phyloP scores from a whole-genome alignment of 2,797 vertebrate genomes.

The Diceros bicornis region DNA sequence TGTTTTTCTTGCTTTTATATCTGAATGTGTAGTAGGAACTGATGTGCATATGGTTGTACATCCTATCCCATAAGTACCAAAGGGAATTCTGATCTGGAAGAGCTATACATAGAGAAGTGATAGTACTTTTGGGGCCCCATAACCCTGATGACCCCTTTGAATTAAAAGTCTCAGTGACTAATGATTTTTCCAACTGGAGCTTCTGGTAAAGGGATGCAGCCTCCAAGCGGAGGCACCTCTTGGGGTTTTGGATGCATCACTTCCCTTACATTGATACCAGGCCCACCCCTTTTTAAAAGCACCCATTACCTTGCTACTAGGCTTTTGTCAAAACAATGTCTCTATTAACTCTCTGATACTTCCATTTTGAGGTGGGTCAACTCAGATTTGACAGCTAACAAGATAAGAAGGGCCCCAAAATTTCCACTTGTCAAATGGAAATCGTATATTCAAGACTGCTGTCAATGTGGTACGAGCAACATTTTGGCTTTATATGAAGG shows the following conservation, averaged over 20 bases:
- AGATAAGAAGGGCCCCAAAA: neutral
- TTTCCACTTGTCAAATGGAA: neutral
- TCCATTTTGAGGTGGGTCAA: neutral
- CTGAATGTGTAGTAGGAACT: neutral
- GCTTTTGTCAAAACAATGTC: neutral
- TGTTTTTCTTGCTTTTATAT: conserved; percentile 29
- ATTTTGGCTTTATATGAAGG: neutral
- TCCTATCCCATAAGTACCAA: neutral
- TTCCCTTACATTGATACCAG: neutral
- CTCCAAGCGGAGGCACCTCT: neutral
- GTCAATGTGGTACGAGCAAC: neutral
- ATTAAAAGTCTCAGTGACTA: neutral
- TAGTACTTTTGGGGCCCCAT: neutral
- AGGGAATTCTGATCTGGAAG: neutral
- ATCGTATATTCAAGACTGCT: neutral
- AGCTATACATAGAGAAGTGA: neutral
- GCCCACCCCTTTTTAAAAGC: neutral
- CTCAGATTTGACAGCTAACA: neutral
- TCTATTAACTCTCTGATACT: neutral
- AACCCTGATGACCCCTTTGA: neutral
- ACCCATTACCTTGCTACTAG: neutral
- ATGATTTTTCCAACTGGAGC: neutral
- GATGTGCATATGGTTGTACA: neutral
- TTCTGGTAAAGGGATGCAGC: neutral
- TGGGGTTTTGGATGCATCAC: neutral